Evolutionary conservation across 2,113 vertebrate genomes (phyloP), one percentile per base, ranked within the genome.

Genomic region (Mus pahari): DNA sequence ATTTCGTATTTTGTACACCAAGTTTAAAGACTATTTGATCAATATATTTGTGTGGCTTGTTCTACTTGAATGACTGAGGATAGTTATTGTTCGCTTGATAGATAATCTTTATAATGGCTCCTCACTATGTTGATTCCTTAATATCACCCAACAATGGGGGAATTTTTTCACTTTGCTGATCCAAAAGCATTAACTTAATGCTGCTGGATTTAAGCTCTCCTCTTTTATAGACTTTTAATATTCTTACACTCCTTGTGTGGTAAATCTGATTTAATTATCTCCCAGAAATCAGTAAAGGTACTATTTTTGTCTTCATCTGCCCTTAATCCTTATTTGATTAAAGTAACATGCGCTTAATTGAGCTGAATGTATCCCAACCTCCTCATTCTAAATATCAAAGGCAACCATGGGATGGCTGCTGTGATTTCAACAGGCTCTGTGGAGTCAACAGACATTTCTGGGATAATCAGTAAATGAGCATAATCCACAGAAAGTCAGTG

Each of bases 291-390:
- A 95, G 96, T 68, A 94, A 96, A 96, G 87, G 86, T 81, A 89
- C 91, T 95, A 90, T 96, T 97, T 96, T 93, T 88, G 64, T 94
- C 89, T 97, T 96, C 86, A 82, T 53, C 95, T 96, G 87, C 58
- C 89, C 79, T 95, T 97, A 97, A 98, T 98, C 97, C 81, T 96
- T 97, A 97, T 97, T 97, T 97, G 96, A 98, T 97, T 97, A 97
- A 97, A 98, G 92, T 96, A 95, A 48, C 82, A 96, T 86, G 78
- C 66, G 86, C 70, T 95, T 97, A 95, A 97, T 95, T 95, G 96
- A 94, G 94, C 86, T 66, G 89, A 62, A 74, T 97, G 97, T 97
- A 89, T 93, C 91, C 89, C 70, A 79, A 75, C 94, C 74, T 94
- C 58, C 75, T 96, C 68, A 90, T 97, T 96, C 97, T 81, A 91